phyloP scores from a whole-genome alignment of 2,113 vertebrate species.

The Galemys pyrenaicus region DNA sequence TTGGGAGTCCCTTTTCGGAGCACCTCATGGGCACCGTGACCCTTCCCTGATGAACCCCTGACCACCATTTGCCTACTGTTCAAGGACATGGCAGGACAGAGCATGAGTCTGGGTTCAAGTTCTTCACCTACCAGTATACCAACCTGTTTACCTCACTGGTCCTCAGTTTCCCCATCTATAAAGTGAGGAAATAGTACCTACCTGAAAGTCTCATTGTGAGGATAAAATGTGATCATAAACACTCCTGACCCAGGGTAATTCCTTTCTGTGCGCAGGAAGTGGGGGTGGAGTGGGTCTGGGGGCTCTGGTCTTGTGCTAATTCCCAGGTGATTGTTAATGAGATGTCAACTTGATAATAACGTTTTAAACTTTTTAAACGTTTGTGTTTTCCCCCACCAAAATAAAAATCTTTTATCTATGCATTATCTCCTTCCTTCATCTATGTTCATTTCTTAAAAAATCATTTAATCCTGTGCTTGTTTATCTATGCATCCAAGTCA shows the following conservation, averaged over 20 bases:
- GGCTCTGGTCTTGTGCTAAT: too few relatives aligned
- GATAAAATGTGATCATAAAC: too few relatives aligned
- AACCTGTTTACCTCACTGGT: accelerated
- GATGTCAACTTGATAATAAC: background rate
- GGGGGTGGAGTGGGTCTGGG: background rate
- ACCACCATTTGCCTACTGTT: background rate
- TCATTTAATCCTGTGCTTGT: background rate
- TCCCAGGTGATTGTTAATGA: background rate
- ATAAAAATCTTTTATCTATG: background rate
- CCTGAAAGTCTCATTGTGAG: background rate
- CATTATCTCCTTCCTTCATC: background rate
- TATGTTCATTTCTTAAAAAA: background rate
- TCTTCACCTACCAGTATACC: background rate
- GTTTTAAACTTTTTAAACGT: background rate
- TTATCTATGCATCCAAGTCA: background rate
- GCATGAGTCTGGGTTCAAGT: background rate
- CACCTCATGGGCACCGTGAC: accelerated
- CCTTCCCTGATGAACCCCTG: background rate
- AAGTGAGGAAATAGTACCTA: background rate
- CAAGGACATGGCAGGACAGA: background rate
- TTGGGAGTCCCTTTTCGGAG: background rate
- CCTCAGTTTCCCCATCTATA: background rate
- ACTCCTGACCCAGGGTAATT: background rate
- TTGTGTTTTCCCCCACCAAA: background rate
- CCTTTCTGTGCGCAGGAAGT: background rate